Conservation (phyloP, 2,113 vertebrate species). For the Peucedramus taeniatus region DNA sequence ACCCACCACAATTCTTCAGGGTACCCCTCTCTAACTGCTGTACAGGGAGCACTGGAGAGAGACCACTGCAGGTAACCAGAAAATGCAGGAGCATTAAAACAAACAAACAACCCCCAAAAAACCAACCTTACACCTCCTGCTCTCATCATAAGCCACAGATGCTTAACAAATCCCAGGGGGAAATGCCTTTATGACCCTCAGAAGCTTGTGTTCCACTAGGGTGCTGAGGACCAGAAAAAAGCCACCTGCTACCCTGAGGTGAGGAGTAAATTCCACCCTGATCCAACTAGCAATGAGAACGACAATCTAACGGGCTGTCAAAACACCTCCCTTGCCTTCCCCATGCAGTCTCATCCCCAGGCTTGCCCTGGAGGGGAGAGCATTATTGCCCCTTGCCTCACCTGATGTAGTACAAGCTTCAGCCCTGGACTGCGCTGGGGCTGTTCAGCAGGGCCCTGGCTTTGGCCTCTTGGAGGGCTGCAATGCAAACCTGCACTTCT, state of each 20-base stretch:
- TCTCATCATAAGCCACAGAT: background rate
- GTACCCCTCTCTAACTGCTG: background rate
- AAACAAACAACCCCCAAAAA: background rate
- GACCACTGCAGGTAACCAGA: background rate
- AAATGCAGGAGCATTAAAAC: background rate
- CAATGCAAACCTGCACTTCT: background rate
- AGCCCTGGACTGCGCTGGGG: background rate
- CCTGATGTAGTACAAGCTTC: background rate
- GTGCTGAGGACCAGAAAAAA: background rate
- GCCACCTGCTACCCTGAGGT: background rate
- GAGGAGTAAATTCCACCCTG: background rate
- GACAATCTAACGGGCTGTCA: background rate
- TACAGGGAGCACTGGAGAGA: background rate
- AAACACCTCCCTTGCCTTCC: background rate
- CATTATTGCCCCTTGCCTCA: background rate
- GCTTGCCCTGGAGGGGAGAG: background rate
- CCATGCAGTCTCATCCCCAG: accelerated
- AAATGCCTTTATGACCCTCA: background rate
- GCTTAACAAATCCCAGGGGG: background rate
- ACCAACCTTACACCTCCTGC: background rate
- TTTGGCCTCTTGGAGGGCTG: background rate
- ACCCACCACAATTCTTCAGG: background rate
- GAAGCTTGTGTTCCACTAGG: background rate
- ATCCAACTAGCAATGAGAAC: background rate
- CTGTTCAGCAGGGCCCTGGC: background rate